These are phyloP conservation scores for Aphrophora alni DNA, from an alignment of 2,888 invertebrate genomes.

Conservation along the genomic window DNA sequence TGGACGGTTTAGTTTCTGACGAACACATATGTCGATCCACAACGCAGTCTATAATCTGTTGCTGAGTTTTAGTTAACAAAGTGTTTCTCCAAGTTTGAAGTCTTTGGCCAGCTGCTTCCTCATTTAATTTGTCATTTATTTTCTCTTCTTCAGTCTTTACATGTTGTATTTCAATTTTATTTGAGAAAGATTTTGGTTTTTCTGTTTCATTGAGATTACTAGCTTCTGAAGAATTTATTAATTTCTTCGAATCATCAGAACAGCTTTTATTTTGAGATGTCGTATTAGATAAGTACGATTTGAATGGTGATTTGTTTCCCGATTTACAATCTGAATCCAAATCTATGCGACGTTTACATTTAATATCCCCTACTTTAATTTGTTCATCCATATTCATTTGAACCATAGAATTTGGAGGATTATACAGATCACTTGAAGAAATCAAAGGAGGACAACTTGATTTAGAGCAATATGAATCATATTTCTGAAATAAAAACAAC, in stretches of 20 bases:
- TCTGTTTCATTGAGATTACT: too few species aligned
- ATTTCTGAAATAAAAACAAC: neutral
- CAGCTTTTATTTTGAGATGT: neutral
- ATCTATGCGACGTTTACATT: neutral
- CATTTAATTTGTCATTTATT: neutral
- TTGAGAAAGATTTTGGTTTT: too few species aligned
- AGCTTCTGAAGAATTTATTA: neutral
- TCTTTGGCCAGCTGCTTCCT: conserved; percentile 24
- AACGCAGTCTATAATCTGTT: conserved; percentile 66
- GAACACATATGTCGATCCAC: conserved; percentile 58
- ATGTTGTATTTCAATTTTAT: too few species aligned
- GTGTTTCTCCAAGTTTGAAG: conserved; percentile 39
- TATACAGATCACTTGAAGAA: neutral
- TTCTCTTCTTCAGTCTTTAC: neutral
- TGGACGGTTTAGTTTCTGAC: conserved; percentile 5
- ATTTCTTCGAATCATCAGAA: neutral
- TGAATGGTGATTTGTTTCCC: neutral
- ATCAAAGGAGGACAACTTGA: neutral
- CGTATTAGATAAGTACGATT: neutral
- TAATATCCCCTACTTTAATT: neutral
- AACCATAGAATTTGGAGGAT: neutral
- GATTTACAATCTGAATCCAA: neutral
- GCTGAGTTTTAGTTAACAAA: conserved; percentile 58
- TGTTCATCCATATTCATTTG: neutral
- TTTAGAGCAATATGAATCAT: neutral